phyloP scores from a whole-genome alignment of 1,140 invertebrate species.

The Sycophila sp. region DNA sequence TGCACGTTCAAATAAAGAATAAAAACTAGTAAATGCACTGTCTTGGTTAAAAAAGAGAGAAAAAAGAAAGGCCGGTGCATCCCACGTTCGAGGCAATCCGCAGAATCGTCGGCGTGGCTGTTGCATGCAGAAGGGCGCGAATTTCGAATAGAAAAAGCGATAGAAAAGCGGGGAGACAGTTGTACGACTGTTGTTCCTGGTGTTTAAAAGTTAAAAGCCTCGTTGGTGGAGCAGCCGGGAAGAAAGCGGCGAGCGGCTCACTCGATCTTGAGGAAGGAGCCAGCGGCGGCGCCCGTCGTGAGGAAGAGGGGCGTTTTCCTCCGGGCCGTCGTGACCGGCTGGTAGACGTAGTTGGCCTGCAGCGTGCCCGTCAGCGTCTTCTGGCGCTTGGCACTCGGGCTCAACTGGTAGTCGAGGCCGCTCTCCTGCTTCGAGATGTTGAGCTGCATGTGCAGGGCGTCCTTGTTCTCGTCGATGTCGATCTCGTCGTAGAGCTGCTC shows the following conservation, averaged over 20 bases:
- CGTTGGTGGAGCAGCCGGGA: not conserved
- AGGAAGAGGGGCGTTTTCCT: constrained; percentile 59
- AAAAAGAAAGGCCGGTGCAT: not conserved
- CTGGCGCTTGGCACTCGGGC: constrained; percentile 55
- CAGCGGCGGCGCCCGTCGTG: constrained; percentile 48
- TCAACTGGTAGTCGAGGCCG: constrained; percentile 51
- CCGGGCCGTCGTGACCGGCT: constrained; percentile 57
- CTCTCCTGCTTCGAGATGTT: constrained; percentile 49
- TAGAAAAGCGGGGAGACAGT: not conserved
- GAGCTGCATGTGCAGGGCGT: constrained; percentile 61
- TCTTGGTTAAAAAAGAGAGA: not conserved
- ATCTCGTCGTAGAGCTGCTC: constrained; percentile 68
- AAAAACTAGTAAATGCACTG: not conserved
- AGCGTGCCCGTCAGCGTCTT: constrained; percentile 57
- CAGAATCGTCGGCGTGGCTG: not conserved
- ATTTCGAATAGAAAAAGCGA: not conserved
- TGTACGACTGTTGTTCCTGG: no score
- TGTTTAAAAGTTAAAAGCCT: not conserved
- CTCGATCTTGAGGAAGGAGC: constrained; percentile 59
- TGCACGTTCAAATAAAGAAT: not conserved
- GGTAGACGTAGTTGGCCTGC: constrained; percentile 64
- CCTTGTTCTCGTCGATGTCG: constrained; percentile 68
- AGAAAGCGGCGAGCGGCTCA: constrained; percentile 36
- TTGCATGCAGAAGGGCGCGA: not conserved
- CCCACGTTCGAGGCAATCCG: not conserved